These are phyloP conservation scores for Halictus ligatus DNA, from an alignment of 2,888 invertebrate genomes.

Conservation along the genomic window DNA sequence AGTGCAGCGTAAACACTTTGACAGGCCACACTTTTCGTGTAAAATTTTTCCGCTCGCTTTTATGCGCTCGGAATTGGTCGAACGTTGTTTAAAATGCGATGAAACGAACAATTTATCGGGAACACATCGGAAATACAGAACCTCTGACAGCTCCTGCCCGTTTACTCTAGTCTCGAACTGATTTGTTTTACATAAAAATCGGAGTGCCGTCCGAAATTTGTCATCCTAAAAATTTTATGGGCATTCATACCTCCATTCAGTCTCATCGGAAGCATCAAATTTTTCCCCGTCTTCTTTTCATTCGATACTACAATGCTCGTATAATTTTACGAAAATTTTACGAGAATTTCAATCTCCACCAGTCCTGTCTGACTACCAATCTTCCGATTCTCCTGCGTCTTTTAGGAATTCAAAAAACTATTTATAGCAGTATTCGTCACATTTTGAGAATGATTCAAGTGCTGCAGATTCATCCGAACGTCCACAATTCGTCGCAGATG, in stretches of 20 bases:
- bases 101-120: slow-evolving; percentile 9
- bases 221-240: background rate
- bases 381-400: no score
- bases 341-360: background rate
- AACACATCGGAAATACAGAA: slow-evolving; percentile 1
- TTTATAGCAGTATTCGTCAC: background rate
- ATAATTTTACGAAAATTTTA: no score
- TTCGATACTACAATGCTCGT: no score
- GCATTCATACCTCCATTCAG: background rate
- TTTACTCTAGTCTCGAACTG: slow-evolving; percentile 5
- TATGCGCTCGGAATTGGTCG: background rate
- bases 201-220: background rate
- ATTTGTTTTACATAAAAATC: slow-evolving; percentile 13
- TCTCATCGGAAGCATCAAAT: background rate
- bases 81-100: slow-evolving; percentile 11
- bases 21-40: slow-evolving; percentile 11
- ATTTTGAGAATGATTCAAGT: background rate
- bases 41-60: slow-evolving; percentile 11
- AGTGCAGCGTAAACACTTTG: background rate
- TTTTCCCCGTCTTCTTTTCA: background rate
- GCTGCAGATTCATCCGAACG: background rate
- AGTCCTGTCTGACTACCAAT: no score
- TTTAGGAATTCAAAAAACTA: background rate
- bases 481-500: background rate
- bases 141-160: slow-evolving; percentile 7